phyloP scores from a whole-genome alignment of 1,140 invertebrate species.

The Bombus terrestris region DNA sequence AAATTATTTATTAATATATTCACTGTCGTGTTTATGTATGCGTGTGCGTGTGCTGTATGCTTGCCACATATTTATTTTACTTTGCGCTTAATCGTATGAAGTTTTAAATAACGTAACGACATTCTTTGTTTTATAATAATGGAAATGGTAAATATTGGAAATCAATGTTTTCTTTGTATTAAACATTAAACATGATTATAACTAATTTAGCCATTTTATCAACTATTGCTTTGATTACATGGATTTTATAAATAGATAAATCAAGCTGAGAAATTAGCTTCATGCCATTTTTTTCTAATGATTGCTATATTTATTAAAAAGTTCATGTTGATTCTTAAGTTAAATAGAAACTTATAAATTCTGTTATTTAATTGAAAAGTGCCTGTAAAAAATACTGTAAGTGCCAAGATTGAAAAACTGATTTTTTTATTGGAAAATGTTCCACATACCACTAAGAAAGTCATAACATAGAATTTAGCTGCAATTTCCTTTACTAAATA shows the following conservation, averaged over 20 bases:
- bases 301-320: neutral
- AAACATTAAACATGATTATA: neutral
- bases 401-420: too few relatives aligned
- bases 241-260: neutral
- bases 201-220: neutral
- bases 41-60: conserved; percentile 8
- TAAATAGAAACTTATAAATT: neutral
- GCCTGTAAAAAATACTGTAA: too few relatives aligned
- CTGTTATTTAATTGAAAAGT: too few relatives aligned
- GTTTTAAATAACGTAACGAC: neutral
- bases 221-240: neutral
- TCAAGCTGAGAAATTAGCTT: neutral
- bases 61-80: conserved; percentile 17
- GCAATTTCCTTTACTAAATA: too few relatives aligned
- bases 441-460: too few relatives aligned
- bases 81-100: neutral
- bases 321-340: neutral
- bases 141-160: neutral
- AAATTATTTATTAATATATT: conserved; percentile 47
- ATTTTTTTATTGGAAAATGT: too few relatives aligned
- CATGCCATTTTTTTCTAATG: neutral
- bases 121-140: neutral
- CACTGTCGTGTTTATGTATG: conserved; percentile 20
- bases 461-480: too few relatives aligned
- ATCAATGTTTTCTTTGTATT: neutral